Evolutionary conservation across 2,888 invertebrate species (phyloP).

Genomic region (Muscina levida): DNA sequence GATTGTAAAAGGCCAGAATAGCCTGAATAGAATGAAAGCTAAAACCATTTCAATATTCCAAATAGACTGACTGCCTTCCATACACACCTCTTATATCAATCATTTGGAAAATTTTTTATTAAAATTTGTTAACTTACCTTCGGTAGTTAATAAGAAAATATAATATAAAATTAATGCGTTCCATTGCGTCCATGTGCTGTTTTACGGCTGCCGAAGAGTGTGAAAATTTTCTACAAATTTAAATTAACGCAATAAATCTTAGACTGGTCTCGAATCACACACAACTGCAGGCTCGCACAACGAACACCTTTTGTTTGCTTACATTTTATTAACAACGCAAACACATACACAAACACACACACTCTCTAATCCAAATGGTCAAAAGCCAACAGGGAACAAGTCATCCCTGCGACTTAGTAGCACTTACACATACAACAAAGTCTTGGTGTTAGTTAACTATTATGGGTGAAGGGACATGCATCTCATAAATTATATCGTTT

Average conservation of each 20-base stretch:
- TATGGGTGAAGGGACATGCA: constrained; percentile 3
- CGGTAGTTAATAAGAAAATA: constrained; percentile 26
- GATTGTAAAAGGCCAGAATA: too few species aligned
- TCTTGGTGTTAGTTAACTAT: background rate
- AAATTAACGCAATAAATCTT: constrained; percentile 33
- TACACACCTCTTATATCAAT: too few species aligned
- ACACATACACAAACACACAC: constrained; percentile 5
- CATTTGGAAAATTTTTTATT: too few species aligned
- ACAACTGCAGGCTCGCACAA: too few species aligned
- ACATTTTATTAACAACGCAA: constrained; percentile 29
- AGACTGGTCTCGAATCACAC: background rate
- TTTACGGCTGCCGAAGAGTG: background rate
- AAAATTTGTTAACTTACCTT: too few species aligned
- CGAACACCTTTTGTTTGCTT: constrained; percentile 27
- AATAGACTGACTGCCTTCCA: too few species aligned
- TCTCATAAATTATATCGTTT: constrained; percentile 12
- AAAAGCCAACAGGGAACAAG: constrained; percentile 4
- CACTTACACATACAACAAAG: too few species aligned
- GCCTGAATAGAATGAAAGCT: too few species aligned
- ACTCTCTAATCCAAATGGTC: constrained; percentile 24
- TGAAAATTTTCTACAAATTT: constrained; percentile 11
- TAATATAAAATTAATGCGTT: constrained; percentile 4
- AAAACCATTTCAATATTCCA: too few species aligned
- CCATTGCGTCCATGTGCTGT: background rate
- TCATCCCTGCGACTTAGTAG: too few species aligned